A percentile compares a stretch with the other conserved stretches of the same genome.
Conservation (phyloP, 2,888 invertebrate genomes). For the Drosophila vallismaia region DNA sequence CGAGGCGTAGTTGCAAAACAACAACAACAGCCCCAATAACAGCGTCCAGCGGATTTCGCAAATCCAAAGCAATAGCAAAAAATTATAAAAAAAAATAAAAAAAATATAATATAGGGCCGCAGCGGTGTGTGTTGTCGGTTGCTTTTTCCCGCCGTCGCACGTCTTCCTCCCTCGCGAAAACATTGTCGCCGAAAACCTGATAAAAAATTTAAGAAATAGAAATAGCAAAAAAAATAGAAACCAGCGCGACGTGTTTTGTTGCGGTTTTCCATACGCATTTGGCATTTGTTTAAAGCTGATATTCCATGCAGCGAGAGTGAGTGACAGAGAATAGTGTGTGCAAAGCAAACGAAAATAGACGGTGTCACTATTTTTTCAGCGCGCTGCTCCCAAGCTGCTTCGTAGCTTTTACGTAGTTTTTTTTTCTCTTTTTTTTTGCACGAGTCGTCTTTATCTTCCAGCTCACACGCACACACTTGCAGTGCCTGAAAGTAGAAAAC, state of each 20-base stretch:
- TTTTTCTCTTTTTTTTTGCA: constrained; percentile 10
- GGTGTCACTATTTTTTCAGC: constrained; percentile 35
- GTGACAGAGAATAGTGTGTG: constrained; percentile 29
- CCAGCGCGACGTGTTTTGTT: constrained; percentile 16
- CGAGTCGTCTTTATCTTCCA: constrained; percentile 44
- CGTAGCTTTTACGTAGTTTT: constrained; percentile 32
- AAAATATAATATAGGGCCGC: constrained; percentile 14
- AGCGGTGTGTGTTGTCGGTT: constrained; percentile 4
- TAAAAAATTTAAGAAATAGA: constrained; percentile 4
- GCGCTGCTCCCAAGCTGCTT: constrained; percentile 17
- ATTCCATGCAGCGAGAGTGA: constrained; percentile 16
- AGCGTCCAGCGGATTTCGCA: constrained; percentile 10
- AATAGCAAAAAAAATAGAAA: constrained; percentile 5
- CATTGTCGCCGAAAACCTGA: background rate
- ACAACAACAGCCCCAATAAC: constrained; percentile 15
- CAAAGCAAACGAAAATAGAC: constrained; percentile 28
- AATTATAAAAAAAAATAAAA: constrained; percentile 38
- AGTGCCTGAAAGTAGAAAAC: constrained; percentile 23
- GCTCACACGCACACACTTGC: constrained; percentile 36
- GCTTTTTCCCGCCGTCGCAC: background rate
- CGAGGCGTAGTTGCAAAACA: constrained; percentile 59
- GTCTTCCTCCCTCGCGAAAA: background rate
- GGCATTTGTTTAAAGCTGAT: constrained; percentile 31
- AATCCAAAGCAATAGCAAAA: constrained; percentile 39
- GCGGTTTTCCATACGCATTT: constrained; percentile 21